phyloP scores from a whole-genome alignment of 2,113 vertebrate genomes.

The Amphiprion percula region DNA sequence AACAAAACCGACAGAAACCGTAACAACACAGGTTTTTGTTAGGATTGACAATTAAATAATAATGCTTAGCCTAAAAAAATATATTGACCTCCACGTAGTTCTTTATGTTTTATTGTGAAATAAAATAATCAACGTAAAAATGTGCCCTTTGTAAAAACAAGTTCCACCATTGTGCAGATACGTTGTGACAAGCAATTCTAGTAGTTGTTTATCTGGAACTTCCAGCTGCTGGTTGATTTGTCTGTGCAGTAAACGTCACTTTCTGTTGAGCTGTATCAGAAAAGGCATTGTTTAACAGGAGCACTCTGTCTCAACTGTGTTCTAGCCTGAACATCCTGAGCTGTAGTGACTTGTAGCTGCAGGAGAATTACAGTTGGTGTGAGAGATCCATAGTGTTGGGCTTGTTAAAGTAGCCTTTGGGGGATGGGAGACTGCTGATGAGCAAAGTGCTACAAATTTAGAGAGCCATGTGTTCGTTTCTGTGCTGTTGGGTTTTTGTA shows the following conservation, averaged over 20 bases:
- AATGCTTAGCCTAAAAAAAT: too few species aligned
- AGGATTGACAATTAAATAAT: too few species aligned
- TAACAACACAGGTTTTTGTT: too few species aligned
- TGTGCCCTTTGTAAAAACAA: too few species aligned
- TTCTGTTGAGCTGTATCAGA: not conserved
- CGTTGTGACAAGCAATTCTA: not conserved
- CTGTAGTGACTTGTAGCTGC: not conserved
- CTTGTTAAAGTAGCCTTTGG: not conserved
- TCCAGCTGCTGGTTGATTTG: not conserved
- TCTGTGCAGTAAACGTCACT: not conserved
- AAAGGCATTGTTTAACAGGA: not conserved
- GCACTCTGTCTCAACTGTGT: not conserved
- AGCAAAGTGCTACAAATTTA: not conserved
- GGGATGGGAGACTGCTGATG: not conserved
- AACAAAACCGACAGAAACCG: too few species aligned
- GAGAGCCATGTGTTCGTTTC: conserved; percentile 10
- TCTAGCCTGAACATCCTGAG: not conserved
- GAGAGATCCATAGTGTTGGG: not conserved
- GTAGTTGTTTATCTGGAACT: too few species aligned
- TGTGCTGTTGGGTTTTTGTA: not conserved
- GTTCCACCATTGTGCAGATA: not conserved
- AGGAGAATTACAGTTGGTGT: not conserved
- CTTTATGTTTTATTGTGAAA: too few species aligned
- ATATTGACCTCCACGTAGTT: too few species aligned
- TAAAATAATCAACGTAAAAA: too few species aligned